Conservation (phyloP, 2,888 invertebrate species). For the Drosophila atroscutellata region DNA sequence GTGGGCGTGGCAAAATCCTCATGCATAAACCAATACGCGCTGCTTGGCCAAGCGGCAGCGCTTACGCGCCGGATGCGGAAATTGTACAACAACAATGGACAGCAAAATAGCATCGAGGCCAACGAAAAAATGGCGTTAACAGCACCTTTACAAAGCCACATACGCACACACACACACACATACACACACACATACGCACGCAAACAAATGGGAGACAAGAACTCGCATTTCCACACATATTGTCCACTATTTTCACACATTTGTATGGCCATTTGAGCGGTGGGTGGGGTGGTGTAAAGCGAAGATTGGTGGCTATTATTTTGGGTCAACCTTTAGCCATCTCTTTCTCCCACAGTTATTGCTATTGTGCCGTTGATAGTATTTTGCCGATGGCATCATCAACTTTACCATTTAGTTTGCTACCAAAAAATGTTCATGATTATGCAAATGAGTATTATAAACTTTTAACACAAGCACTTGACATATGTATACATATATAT, state of each 20-base stretch:
- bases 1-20: slow-evolving; percentile 55
- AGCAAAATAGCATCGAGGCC: slow-evolving; percentile 73
- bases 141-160: slow-evolving; percentile 58
- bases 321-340: slow-evolving; percentile 66
- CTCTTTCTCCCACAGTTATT: slow-evolving; percentile 35
- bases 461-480: slow-evolving; percentile 37
- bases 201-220: slow-evolving; percentile 59
- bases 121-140: slow-evolving; percentile 69
- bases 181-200: slow-evolving; percentile 1
- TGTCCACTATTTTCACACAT: slow-evolving; percentile 81
- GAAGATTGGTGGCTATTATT: slow-evolving; percentile 68
- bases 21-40: slow-evolving; percentile 79
- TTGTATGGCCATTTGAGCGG: slow-evolving; percentile 50
- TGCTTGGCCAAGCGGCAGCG: slow-evolving; percentile 50
- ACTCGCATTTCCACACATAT: slow-evolving; percentile 64
- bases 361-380: slow-evolving; percentile 40
- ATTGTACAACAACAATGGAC: slow-evolving; percentile 80
- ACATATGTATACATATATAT: neutral
- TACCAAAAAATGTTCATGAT: slow-evolving; percentile 51
- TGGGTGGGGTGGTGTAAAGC: slow-evolving; percentile 17
- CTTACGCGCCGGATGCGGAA: slow-evolving; percentile 79
- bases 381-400: slow-evolving; percentile 53
- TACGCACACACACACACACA: slow-evolving; percentile 6
- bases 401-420: slow-evolving; percentile 51
- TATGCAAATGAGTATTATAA: slow-evolving; percentile 58